A percentile compares a stretch with the other conserved stretches of the same genome.
phyloP scores from a whole-genome alignment of 2,888 invertebrate genomes.

The Disparrhopalites patrizii region DNA sequence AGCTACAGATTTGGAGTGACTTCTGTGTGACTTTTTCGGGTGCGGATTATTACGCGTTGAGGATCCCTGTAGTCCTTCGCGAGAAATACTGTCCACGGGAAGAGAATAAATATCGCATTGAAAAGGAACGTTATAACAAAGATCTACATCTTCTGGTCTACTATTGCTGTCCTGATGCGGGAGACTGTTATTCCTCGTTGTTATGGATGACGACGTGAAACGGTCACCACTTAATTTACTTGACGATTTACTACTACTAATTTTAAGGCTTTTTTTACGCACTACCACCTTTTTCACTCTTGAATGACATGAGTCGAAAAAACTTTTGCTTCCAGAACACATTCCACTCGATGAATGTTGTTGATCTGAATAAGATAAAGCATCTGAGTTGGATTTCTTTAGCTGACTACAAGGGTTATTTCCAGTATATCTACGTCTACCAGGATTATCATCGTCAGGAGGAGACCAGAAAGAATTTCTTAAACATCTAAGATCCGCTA shows the following conservation, averaged over 20 bases:
- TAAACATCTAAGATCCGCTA: slow-evolving; percentile 30
- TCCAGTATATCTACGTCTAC: neutral
- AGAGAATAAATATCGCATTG: slow-evolving; percentile 46
- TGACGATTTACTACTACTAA: neutral
- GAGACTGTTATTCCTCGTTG: no score
- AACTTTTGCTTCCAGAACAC: slow-evolving; percentile 14
- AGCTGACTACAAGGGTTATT: neutral
- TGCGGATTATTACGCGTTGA: no score
- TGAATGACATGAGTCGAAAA: slow-evolving; percentile 1
- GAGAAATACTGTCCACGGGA: slow-evolving; percentile 37
- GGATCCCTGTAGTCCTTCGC: neutral
- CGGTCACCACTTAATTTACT: neutral
- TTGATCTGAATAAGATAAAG: neutral
- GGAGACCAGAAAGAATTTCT: neutral
- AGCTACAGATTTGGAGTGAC: no score
- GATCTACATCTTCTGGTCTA: slow-evolving; percentile 12
- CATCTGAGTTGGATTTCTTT: slow-evolving; percentile 22
- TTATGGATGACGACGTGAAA: neutral
- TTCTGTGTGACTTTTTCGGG: neutral
- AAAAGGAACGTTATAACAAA: slow-evolving; percentile 39
- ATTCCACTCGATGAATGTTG: slow-evolving; percentile 16
- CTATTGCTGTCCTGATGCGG: neutral
- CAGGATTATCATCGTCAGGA: neutral
- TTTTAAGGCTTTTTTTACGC: slow-evolving; percentile 6
- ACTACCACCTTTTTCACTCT: neutral